Evolutionary conservation across 2,888 invertebrate genomes (phyloP).

Genomic region (Phaonia tiefii): DNA sequence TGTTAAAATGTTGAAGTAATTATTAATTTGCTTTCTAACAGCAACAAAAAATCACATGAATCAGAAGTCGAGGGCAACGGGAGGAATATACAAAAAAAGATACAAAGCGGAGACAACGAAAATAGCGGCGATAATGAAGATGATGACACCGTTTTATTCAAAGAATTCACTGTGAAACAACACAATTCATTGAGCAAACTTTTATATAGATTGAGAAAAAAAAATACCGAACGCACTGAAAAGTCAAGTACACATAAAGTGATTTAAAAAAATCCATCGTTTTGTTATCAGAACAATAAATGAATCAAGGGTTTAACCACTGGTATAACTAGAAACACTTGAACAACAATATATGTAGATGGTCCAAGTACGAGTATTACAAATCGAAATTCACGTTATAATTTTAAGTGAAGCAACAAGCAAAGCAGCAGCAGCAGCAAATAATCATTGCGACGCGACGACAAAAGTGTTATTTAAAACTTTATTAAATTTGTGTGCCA

Average conservation of each 20-base stretch:
- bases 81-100: too few relatives aligned
- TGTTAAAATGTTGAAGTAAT: neutral
- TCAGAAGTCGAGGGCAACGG: too few relatives aligned
- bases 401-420: constrained; percentile 12
- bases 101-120: too few relatives aligned
- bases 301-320: constrained; percentile 57
- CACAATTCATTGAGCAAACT: neutral
- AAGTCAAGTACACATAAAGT: constrained; percentile 1
- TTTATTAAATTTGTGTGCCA: constrained; percentile 37
- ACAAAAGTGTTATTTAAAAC: neutral
- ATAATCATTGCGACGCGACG: neutral
- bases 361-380: constrained; percentile 5
- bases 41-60: neutral
- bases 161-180: too few relatives aligned
- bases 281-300: constrained; percentile 30
- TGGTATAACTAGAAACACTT: constrained; percentile 23
- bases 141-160: too few relatives aligned
- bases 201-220: neutral
- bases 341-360: constrained; percentile 15
- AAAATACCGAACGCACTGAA: neutral
- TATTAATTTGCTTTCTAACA: constrained; percentile 3
- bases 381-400: constrained; percentile 14
- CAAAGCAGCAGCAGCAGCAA: neutral
- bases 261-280: constrained; percentile 6
- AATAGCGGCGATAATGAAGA: too few relatives aligned